phyloP scores from a whole-genome alignment of 2,113 vertebrate species.

The Callipepla squamata region DNA sequence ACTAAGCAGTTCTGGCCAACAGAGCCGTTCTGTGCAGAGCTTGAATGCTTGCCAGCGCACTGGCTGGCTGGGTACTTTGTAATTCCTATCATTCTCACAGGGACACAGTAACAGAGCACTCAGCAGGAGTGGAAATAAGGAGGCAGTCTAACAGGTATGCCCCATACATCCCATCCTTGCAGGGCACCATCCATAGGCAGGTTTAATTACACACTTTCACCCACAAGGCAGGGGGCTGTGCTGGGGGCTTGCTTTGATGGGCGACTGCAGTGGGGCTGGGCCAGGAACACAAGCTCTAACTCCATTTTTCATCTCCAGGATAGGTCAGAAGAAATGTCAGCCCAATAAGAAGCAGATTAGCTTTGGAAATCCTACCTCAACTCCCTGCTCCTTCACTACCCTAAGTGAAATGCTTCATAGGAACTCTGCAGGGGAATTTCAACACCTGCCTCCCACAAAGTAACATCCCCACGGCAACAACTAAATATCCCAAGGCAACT shows the following conservation, averaged over 20 bases:
- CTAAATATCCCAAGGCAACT: neutral
- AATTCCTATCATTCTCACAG: neutral
- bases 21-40: neutral
- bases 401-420: neutral
- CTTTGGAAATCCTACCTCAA: neutral
- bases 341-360: neutral
- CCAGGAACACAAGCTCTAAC: neutral
- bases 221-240: neutral
- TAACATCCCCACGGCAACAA: accelerated
- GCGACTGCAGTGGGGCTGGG: neutral
- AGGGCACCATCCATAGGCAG: accelerated
- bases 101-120: neutral
- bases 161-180: neutral
- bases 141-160: neutral
- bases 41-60: neutral
- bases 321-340: neutral
- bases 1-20: neutral
- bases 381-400: neutral
- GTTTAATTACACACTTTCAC: neutral
- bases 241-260: neutral
- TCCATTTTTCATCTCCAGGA: neutral
- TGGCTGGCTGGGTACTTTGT: neutral
- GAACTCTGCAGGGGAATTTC: neutral
- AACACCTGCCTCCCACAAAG: neutral
- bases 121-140: neutral